These are phyloP conservation scores for Terrapene triunguis DNA, from an alignment of 2,113 vertebrate species.

Conservation along the genomic window DNA sequence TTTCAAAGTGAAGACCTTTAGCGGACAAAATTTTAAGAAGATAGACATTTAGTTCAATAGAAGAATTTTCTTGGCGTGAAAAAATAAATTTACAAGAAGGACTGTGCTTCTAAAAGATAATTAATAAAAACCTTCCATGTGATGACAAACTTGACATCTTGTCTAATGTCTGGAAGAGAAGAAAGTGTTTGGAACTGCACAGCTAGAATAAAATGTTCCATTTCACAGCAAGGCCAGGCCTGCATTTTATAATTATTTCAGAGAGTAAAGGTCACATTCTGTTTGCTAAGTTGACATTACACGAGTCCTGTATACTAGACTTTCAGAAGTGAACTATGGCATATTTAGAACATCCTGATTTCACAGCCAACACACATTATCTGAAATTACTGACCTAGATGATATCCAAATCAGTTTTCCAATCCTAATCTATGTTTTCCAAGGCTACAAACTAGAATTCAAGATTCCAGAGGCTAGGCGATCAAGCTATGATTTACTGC, in stretches of 20 bases:
- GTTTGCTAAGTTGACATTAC: constrained; percentile 61
- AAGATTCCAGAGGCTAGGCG: not conserved
- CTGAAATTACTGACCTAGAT: not conserved
- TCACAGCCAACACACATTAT: constrained; percentile 22
- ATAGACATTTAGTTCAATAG: constrained; percentile 61
- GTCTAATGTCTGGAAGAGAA: constrained; percentile 63
- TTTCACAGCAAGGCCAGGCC: constrained; percentile 68
- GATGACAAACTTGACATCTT: constrained; percentile 71
- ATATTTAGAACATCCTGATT: constrained; percentile 59
- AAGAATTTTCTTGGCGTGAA: constrained; percentile 52
- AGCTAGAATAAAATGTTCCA: constrained; percentile 75
- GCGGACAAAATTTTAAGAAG: constrained; percentile 65
- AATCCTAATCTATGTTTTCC: constrained; percentile 32
- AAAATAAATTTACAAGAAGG: constrained; percentile 68
- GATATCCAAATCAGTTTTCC: constrained; percentile 24
- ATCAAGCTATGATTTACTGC: constrained; percentile 6
- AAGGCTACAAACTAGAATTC: not conserved
- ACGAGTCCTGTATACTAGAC: constrained; percentile 15
- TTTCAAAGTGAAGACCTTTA: constrained; percentile 39
- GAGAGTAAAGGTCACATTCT: constrained; percentile 76
- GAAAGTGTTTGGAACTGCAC: constrained; percentile 60
- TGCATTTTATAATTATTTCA: constrained; percentile 77
- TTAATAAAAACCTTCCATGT: constrained; percentile 68
- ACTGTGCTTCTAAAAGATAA: constrained; percentile 69
- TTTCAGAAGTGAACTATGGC: constrained; percentile 40